Evolutionary conservation across 2,888 invertebrate genomes (phyloP).

Genomic region (Cinara cedri): DNA sequence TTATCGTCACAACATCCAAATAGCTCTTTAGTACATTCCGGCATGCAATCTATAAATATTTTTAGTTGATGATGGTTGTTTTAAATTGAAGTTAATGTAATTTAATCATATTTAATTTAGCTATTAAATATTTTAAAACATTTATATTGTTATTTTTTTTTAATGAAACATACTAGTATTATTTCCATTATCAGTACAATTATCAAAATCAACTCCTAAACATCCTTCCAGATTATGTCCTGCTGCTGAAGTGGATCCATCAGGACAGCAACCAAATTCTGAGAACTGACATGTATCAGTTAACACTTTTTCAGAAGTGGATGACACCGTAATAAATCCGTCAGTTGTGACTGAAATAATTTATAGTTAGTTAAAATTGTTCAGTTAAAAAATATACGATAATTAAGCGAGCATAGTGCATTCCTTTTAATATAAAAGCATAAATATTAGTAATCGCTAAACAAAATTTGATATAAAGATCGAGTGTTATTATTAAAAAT

Average conservation of each 20-base stretch:
- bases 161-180: conserved; percentile 30
- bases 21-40: conserved; percentile 59
- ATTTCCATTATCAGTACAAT: conserved; percentile 62
- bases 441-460: too few species aligned
- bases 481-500: too few species aligned
- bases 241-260: conserved; percentile 77
- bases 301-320: conserved; percentile 28
- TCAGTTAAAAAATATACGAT: too few species aligned
- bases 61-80: background rate
- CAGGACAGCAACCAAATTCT: conserved; percentile 87
- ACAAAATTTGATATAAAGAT: too few species aligned
- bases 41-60: conserved; percentile 27
- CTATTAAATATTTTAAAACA: background rate
- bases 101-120: too few species aligned
- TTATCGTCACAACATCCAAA: conserved; percentile 82
- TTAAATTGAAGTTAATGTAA: background rate
- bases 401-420: too few species aligned
- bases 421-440: too few species aligned
- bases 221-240: conserved; percentile 75
- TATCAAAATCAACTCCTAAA: conserved; percentile 58
- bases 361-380: background rate
- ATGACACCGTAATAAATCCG: conserved; percentile 13
- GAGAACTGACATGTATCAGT: conserved; percentile 67
- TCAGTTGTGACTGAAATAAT: conserved; percentile 40
- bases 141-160: background rate